Evolutionary conservation across 2,888 invertebrate species (phyloP), one percentile per base, ranked within the genome.

Genomic region (Laspeyria flexula): DNA sequence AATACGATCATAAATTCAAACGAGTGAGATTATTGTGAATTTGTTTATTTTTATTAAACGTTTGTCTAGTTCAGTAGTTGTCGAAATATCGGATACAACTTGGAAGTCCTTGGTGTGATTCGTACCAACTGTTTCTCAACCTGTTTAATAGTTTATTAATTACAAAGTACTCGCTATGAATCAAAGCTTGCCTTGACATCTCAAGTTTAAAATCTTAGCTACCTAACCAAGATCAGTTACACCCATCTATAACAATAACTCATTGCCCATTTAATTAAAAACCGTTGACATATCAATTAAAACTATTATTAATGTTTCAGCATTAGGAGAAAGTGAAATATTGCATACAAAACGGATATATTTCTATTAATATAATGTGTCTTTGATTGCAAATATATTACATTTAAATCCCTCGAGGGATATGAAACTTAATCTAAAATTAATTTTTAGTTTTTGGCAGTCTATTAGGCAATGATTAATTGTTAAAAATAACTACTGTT

Each of bases 401-500:
- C 42, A 12, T 15, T 27, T 15, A 9, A 11, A 33, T 42, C 51
- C 51, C 51, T 42, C 35, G 33, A 42, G 51, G 51, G 42, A 38
- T 27, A 13, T 16, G 41, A 39, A 40, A 23, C 46, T 62, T 62
- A 62, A 57, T 51, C 53, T 60, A 39, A 58, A 62, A 65, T 65
- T 54, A 62, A 62, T 66, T 67, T 62, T 53, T 50, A 49, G 49
- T 18, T 43, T 60, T 57, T 54, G 49, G 51, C 65, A 65, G 48
- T 51, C 51, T 52, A 62, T 67, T 69, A 65, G 46, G 35, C 5
- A 9, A 34, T 62, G 69, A 67, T 67, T 60, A 44, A 67, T 65
- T 54, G 18, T 33, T 38, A 38, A 27, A n/a, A n/a, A n/a, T n/a
- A 3, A 21, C 21, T 21, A 21, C 21, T 21, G 5, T 21, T 21